phyloP scores from a whole-genome alignment of 2,888 invertebrate species.

The Hipparchia sbordonii region DNA sequence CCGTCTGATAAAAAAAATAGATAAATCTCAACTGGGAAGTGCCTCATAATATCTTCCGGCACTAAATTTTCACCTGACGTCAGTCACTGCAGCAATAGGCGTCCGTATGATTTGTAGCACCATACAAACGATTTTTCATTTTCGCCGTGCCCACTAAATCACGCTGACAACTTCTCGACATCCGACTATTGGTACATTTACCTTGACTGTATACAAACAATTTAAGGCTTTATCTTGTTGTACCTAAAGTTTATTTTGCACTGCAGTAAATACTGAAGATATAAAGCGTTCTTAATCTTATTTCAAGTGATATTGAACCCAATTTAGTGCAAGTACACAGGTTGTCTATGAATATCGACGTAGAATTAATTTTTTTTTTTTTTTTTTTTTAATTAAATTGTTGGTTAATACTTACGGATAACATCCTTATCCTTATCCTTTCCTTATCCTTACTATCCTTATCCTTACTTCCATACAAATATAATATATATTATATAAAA shows the following conservation, averaged over 20 bases:
- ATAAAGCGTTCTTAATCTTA: conserved; percentile 33
- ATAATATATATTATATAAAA: too few relatives aligned
- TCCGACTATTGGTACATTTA: conserved; percentile 45
- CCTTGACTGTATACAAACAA: conserved; percentile 33
- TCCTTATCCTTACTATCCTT: too few relatives aligned
- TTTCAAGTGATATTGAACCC: conserved; percentile 40
- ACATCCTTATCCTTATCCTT: too few relatives aligned
- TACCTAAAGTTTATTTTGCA: conserved; percentile 33
- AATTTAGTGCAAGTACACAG: conserved; percentile 28
- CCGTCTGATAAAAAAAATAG: not conserved
- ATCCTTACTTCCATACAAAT: too few relatives aligned
- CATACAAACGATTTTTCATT: conserved; percentile 54
- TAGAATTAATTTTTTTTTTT: too few relatives aligned
- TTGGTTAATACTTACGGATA: too few relatives aligned
- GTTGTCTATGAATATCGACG: not conserved
- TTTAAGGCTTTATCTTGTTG: conserved; percentile 34
- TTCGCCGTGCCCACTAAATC: conserved; percentile 52
- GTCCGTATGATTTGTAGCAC: conserved; percentile 54
- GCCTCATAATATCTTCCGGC: conserved; percentile 30
- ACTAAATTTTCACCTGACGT: conserved; percentile 46
- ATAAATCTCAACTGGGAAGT: conserved; percentile 28
- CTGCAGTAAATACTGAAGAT: not conserved
- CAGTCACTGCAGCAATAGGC: conserved; percentile 50
- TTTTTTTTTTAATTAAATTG: too few relatives aligned
- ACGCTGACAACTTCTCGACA: conserved; percentile 49